Conservation (phyloP, 2,113 vertebrate genomes). For the Halcyon senegalensis region DNA sequence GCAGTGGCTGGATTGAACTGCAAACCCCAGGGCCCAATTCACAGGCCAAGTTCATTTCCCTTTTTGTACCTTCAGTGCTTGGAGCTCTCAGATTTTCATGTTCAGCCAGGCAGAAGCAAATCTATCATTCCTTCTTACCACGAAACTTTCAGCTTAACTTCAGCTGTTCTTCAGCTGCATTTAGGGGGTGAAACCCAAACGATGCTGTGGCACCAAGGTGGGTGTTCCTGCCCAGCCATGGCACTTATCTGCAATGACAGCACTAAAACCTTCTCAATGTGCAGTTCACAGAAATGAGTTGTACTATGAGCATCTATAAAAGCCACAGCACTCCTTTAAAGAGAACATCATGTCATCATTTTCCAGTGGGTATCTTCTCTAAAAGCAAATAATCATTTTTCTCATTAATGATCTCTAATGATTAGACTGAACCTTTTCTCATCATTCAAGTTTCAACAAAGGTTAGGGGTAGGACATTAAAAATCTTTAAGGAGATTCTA, state of each 20-base stretch:
- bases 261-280: not conserved
- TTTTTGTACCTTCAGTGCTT: not conserved
- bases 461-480: not conserved
- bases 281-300: conserved; percentile 23
- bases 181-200: not conserved
- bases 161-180: not conserved
- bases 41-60: conserved; percentile 14
- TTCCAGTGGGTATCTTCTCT: conserved; percentile 51
- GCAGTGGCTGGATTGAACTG: conserved; percentile 1
- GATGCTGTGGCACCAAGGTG: not conserved
- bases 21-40: conserved; percentile 38
- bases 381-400: conserved; percentile 45
- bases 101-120: conserved; percentile 35
- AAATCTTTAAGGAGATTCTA: not conserved
- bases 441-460: not conserved
- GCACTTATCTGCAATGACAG: not conserved
- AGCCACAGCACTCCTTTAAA: not conserved
- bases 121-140: not conserved
- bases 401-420: not conserved
- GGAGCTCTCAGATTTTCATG: conserved; percentile 30
- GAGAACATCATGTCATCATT: conserved; percentile 19
- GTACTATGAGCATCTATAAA: conserved; percentile 30
- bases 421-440: not conserved
- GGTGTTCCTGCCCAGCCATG: conserved; percentile 8
- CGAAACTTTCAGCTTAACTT: conserved; percentile 38